Evolutionary conservation across 23 tunicate species (phyloP).

Genomic region (Diplosoma virens): DNA sequence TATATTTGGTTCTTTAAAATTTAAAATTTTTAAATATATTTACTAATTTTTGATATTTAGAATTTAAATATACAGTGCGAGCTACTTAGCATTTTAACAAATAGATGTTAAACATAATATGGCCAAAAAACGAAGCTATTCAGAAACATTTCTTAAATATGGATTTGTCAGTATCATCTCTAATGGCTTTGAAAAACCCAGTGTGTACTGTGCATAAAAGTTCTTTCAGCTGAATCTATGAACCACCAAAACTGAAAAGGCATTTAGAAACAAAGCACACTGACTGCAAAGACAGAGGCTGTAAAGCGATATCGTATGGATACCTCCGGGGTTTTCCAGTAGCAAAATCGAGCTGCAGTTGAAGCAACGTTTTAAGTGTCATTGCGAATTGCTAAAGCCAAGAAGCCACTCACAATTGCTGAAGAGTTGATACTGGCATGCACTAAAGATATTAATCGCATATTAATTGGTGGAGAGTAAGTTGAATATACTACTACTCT

Average conservation of each 20-base stretch:
- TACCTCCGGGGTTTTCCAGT: not conserved
- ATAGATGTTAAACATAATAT: no score
- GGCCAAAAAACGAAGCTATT: no score
- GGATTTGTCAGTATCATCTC: no score
- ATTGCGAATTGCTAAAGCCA: slow-evolving; percentile 20
- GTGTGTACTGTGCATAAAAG: no score
- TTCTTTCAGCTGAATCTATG: no score
- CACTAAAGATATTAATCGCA: slow-evolving; percentile 5
- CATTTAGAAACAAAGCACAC: not conserved
- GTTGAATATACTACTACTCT: slow-evolving; percentile 5
- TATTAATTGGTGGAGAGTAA: not conserved
- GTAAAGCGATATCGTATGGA: not conserved
- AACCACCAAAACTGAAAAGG: not conserved
- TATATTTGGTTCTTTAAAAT: no score
- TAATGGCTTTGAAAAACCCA: no score
- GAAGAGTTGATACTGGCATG: slow-evolving; percentile 15
- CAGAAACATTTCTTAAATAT: no score
- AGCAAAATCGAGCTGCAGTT: slow-evolving; percentile 13
- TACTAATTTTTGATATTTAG: no score
- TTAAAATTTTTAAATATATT: no score
- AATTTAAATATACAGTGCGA: no score
- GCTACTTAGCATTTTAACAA: no score
- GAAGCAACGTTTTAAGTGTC: slow-evolving; percentile 8
- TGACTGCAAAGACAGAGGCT: not conserved
- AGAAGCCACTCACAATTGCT: slow-evolving; percentile 23